Base-by-base conservation (phyloP, 2,888 invertebrate species). In the Apamea epomidion region DNA sequence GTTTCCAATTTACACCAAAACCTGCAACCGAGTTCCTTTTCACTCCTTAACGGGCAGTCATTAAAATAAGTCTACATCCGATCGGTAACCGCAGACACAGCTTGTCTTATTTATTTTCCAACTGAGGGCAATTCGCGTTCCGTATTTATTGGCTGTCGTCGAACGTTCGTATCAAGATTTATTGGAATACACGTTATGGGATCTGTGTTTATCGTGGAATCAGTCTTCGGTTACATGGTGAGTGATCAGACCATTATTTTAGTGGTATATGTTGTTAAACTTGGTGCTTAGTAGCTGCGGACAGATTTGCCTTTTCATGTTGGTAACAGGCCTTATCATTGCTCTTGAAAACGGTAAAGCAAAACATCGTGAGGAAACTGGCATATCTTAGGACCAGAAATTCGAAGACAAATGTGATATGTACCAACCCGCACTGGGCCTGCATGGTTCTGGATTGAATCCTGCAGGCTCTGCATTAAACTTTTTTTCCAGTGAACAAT, bases 21-120 rank as follows among this genome's bases (percentile, higher is more conserved):
- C 21, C 37, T 42, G 14, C n/a, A 72, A 64, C 18, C 25, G 2
- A 32, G 14, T 62, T 68, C 0, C 60, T 51, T 45, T 72, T 51
- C 37, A 74, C 29, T 81, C 62, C 81, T 89, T 86, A 89, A 88
- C 79, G 78, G 79, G 51, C 67, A 82, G 87, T 88, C 89, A 89
- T 87, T 90, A 88, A 89, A 90, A 88, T 86, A 91, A 89, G 82
- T 87, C 87, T 81, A 80, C 81, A 84, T 87, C 75, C 78, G 89
- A 88, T 90, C 81, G 88, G 89, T 88, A 86, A 85, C 87, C 91
- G 87, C 87, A 86, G 88, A 87, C 89, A 88, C 84, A 78, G 86
- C 82, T 81, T 90, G 90, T 93, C 93, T 93, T 94, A 93, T 94
- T 94, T 94, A 94, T 94, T 91, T 93, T 92, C 91, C 93, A 92